Conservation (phyloP, 2,797 vertebrate genomes). For the Phrynocephalus guinanensis region DNA sequence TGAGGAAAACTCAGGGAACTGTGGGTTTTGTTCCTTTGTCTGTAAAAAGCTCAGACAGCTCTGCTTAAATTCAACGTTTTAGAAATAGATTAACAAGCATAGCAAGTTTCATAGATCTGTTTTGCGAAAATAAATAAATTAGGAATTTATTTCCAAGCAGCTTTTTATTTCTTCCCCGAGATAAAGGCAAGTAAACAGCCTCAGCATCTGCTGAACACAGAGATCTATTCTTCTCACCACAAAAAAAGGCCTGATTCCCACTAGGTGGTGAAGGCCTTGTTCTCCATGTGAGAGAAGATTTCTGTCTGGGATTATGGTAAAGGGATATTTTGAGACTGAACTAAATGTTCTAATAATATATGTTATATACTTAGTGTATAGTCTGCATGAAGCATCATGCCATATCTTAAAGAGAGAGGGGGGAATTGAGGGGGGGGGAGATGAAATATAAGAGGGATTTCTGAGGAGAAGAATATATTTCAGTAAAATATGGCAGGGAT, state of each 20-base stretch:
- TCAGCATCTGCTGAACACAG: neutral
- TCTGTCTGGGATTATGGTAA: slow-evolving; percentile 14
- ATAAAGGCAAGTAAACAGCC: neutral
- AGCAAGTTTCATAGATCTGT: neutral
- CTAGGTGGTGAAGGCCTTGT: neutral
- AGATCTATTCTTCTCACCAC: neutral
- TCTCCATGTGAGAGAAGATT: neutral
- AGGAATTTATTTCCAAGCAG: neutral
- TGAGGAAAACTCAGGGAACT: neutral
- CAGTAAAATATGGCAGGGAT: neutral
- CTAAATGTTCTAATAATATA: slow-evolving; percentile 23
- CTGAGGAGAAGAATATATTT: neutral
- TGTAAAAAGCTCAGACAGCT: slow-evolving; percentile 3
- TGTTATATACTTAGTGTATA: neutral
- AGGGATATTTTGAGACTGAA: slow-evolving; percentile 11
- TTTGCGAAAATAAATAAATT: neutral
- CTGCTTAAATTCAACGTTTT: slow-evolving; percentile 12
- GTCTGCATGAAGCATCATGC: slow-evolving; percentile 8
- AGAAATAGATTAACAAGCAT: neutral
- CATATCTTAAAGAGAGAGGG: neutral
- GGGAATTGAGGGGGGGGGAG: too few relatives aligned
- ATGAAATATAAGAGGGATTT: neutral
- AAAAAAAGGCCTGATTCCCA: slow-evolving; percentile 7
- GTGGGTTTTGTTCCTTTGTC: slow-evolving; percentile 9
- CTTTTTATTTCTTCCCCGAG: neutral